Conservation (phyloP, 2,797 vertebrate species). For the Sebastes alutus region DNA sequence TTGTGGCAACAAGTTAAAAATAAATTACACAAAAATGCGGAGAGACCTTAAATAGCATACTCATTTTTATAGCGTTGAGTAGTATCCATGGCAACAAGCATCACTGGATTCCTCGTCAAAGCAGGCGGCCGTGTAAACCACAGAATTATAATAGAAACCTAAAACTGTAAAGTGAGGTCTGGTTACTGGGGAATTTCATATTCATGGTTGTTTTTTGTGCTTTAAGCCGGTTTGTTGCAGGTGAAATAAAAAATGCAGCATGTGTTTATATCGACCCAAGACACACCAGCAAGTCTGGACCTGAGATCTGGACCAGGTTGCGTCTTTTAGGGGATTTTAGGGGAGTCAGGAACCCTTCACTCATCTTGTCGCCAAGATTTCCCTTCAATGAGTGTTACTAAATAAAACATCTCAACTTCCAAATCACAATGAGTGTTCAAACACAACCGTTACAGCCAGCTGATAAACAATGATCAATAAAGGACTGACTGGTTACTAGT, state of each 20-base stretch:
- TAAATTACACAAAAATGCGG: not conserved
- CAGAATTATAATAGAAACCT: not conserved
- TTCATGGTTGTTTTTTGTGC: not conserved
- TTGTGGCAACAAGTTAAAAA: not conserved
- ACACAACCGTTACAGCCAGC: not conserved
- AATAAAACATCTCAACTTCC: not conserved
- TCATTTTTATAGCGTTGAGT: not conserved
- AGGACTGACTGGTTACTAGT: constrained; percentile 23
- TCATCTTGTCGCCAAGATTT: constrained; percentile 22
- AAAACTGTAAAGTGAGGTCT: no score
- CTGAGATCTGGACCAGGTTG: not conserved
- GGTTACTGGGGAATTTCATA: not conserved
- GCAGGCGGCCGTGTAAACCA: not conserved
- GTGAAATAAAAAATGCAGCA: not conserved
- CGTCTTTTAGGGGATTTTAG: not conserved
- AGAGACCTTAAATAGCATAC: not conserved
- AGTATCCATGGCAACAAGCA: constrained; percentile 44
- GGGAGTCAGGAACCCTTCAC: not conserved
- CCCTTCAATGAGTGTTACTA: not conserved
- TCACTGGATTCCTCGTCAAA: not conserved
- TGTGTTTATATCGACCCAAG: not conserved
- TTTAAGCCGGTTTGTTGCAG: not conserved
- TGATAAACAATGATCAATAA: not conserved
- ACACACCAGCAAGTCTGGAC: constrained; percentile 11
- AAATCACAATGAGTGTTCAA: not conserved